phyloP scores from a whole-genome alignment of 2,888 invertebrate species.

The Heliconius cydno region DNA sequence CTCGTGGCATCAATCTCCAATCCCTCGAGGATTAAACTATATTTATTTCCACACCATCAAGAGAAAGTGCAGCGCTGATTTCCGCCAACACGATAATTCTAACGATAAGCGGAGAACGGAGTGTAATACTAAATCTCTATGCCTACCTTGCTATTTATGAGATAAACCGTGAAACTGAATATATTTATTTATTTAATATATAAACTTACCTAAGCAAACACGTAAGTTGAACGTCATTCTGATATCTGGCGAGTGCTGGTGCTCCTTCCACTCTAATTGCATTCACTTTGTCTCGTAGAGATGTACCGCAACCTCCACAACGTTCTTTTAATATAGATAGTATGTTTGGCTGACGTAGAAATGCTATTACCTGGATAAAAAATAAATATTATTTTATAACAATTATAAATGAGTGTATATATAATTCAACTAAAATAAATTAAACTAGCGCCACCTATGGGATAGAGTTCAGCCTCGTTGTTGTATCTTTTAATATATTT shows the following conservation, averaged over 20 bases:
- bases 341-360: conserved; percentile 96
- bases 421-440: neutral
- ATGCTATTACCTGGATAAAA: conserved; percentile 93
- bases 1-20: neutral
- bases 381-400: neutral
- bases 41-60: neutral
- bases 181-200: too few species aligned
- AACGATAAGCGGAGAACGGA: too few species aligned
- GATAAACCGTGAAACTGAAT: neutral
- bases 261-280: conserved; percentile 95
- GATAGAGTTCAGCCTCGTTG: neutral
- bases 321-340: conserved; percentile 94
- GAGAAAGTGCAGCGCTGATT: neutral
- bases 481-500: neutral
- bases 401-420: neutral
- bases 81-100: neutral
- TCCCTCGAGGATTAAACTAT: neutral
- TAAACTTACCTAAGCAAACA: conserved; percentile 92
- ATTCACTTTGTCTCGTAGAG: conserved; percentile 91
- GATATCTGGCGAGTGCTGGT: conserved; percentile 91
- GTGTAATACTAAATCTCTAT: neutral
- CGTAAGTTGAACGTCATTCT: conserved; percentile 96
- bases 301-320: conserved; percentile 86
- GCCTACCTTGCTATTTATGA: neutral
- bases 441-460: neutral